Percentiles rank a stretch among this genome's conserved stretches.
Evolutionary conservation across 2,888 invertebrate species (phyloP).

Genomic region (Sisyra terminalis): DNA sequence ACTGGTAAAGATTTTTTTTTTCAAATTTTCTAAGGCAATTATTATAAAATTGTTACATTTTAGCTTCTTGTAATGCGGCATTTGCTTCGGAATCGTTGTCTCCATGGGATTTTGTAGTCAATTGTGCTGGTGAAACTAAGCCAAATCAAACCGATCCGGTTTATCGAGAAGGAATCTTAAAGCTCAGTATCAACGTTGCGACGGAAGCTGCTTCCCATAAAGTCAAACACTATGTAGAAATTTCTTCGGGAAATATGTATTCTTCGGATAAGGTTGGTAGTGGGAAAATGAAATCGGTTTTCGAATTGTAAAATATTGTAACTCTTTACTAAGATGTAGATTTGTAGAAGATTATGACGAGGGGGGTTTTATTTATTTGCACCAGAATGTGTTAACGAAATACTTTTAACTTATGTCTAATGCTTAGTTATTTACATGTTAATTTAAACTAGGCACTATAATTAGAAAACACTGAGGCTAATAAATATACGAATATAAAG

Average conservation of each 20-base stretch:
- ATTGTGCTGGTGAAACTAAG: slow-evolving; percentile 86
- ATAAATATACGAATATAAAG: too few species aligned
- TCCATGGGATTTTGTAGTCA: slow-evolving; percentile 63
- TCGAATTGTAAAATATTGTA: too few species aligned
- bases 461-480: too few species aligned
- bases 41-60: slow-evolving; percentile 11
- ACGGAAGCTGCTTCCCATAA: slow-evolving; percentile 51
- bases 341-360: too few species aligned
- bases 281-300: too few species aligned
- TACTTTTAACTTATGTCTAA: too few species aligned
- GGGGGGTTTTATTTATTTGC: too few species aligned
- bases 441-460: too few species aligned
- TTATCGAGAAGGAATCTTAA: slow-evolving; percentile 76
- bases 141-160: slow-evolving; percentile 77
- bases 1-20: slow-evolving; percentile 36
- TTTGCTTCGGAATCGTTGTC: slow-evolving; percentile 40
- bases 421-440: too few species aligned
- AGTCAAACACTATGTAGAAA: slow-evolving; percentile 59
- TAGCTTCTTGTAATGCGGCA: slow-evolving; percentile 68
- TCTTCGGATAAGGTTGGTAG: slow-evolving; percentile 60
- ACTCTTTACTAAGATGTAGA: too few species aligned
- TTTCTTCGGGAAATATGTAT: slow-evolving; percentile 70
- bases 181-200: slow-evolving; percentile 71
- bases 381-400: too few species aligned
- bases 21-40: slow-evolving; percentile 19